phyloP scores from a whole-genome alignment of 1,140 invertebrate genomes.

The Brachionus asplanchnoidis region DNA sequence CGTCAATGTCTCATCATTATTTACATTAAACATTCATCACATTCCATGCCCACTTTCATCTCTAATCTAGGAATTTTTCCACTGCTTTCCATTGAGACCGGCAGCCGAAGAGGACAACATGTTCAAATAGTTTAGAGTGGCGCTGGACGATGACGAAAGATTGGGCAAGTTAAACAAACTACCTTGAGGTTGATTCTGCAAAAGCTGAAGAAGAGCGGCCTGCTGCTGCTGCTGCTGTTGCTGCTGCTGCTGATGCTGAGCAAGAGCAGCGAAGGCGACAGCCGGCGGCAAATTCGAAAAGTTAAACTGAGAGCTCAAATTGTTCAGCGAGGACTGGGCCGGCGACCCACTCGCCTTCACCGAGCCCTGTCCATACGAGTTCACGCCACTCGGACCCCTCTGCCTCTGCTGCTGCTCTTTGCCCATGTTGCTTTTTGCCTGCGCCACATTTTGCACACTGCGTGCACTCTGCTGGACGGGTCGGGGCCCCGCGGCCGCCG shows the following conservation, averaged over 20 bases:
- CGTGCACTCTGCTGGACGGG: background rate
- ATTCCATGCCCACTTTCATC: background rate
- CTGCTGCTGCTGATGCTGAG: background rate
- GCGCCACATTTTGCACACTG: background rate
- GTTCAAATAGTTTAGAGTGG: background rate
- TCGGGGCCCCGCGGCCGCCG: background rate
- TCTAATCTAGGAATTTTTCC: constrained; percentile 8
- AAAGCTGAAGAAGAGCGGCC: background rate
- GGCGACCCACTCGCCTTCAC: background rate
- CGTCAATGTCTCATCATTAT: constrained; percentile 13
- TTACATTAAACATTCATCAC: constrained; percentile 26
- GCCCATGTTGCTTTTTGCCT: background rate
- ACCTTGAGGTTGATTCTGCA: constrained; percentile 17
- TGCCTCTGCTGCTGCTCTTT: background rate
- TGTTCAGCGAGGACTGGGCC: background rate
- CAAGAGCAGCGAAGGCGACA: background rate
- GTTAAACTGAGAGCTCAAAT: constrained; percentile 16
- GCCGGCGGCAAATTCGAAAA: constrained; percentile 6
- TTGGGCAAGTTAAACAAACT: background rate
- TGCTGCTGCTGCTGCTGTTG: constrained; percentile 8
- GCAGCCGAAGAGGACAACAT: background rate
- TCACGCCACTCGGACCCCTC: background rate
- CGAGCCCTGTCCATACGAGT: background rate
- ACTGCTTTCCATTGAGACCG: constrained; percentile 1
- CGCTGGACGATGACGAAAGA: background rate